These are phyloP conservation scores for Myripristis jacobus DNA, from an alignment of 2,797 vertebrate species.

Conservation along the genomic window DNA sequence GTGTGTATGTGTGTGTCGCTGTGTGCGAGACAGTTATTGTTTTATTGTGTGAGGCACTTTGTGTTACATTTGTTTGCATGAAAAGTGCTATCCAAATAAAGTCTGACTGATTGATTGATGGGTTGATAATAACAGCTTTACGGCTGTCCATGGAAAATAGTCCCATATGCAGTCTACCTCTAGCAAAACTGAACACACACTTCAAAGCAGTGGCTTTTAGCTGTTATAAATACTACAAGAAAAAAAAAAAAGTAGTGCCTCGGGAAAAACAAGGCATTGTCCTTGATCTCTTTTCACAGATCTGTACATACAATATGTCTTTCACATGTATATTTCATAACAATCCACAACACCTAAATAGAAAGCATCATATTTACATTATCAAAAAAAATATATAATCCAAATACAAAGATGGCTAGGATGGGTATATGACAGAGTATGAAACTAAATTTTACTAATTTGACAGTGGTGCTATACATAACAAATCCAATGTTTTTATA, in stretches of 20 bases:
- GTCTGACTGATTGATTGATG: too few species aligned
- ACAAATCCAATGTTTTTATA: conserved; percentile 5
- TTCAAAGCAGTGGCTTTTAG: conserved; percentile 43
- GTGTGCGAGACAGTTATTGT: too few species aligned
- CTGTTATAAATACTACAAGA: conserved; percentile 64
- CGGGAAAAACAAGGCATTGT: conserved; percentile 14
- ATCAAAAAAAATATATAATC: conserved; percentile 34
- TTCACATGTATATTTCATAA: conserved; percentile 46
- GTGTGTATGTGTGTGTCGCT: too few species aligned
- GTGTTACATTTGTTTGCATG: too few species aligned
- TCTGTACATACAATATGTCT: conserved; percentile 50
- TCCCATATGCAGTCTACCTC: conserved; percentile 20
- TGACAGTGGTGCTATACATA: conserved; percentile 1
- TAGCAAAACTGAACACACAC: conserved; percentile 37
- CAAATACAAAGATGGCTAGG: conserved; percentile 1
- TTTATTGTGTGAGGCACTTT: too few species aligned
- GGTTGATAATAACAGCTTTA: not conserved
- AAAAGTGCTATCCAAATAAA: too few species aligned
- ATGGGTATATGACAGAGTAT: not conserved
- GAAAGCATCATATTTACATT: conserved; percentile 63
- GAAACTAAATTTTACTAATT: conserved; percentile 13
- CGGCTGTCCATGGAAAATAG: conserved; percentile 28
- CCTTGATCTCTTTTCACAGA: conserved; percentile 34
- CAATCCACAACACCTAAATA: conserved; percentile 31
- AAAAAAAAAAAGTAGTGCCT: conserved; percentile 29